Evolutionary conservation across 1,140 invertebrate genomes (phyloP).

Genomic region (Zaprionus davidi): DNA sequence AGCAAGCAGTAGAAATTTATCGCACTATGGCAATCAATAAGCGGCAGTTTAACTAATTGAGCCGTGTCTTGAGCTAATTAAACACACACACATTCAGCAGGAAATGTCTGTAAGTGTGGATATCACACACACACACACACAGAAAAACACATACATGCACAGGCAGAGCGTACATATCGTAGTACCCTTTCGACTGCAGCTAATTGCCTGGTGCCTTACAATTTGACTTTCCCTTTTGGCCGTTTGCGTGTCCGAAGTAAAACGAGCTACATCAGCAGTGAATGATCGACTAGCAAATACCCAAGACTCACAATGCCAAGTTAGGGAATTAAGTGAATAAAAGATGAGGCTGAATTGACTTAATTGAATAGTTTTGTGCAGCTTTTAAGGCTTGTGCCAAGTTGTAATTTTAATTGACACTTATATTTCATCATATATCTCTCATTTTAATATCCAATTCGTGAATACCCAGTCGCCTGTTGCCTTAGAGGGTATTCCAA

Average conservation of each 20-base stretch:
- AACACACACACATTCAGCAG: slow-evolving; percentile 26
- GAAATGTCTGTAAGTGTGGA: background rate
- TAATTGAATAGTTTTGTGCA: background rate
- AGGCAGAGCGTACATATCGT: background rate
- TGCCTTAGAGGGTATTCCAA: background rate
- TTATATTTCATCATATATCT: background rate
- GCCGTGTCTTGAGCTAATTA: slow-evolving; percentile 79
- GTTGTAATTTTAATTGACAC: background rate
- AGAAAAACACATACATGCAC: slow-evolving; percentile 5
- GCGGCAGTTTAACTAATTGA: slow-evolving; percentile 74
- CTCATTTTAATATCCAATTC: background rate
- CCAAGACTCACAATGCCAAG: background rate
- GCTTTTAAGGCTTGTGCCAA: background rate
- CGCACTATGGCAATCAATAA: slow-evolving; percentile 69
- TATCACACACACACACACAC: slow-evolving; percentile 4
- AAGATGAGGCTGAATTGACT: background rate
- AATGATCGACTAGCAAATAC: background rate
- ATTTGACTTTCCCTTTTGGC: slow-evolving; percentile 48
- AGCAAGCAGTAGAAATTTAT: slow-evolving; percentile 58
- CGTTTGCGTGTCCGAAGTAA: slow-evolving; percentile 31
- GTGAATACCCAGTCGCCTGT: background rate
- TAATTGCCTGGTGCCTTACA: slow-evolving; percentile 62
- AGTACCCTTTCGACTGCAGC: slow-evolving; percentile 32
- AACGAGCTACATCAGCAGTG: background rate
- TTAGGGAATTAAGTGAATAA: background rate